Evolutionary conservation across 2,888 invertebrate genomes (phyloP), one percentile per base, ranked within the genome.

Genomic region (Dascillus cervinus): DNA sequence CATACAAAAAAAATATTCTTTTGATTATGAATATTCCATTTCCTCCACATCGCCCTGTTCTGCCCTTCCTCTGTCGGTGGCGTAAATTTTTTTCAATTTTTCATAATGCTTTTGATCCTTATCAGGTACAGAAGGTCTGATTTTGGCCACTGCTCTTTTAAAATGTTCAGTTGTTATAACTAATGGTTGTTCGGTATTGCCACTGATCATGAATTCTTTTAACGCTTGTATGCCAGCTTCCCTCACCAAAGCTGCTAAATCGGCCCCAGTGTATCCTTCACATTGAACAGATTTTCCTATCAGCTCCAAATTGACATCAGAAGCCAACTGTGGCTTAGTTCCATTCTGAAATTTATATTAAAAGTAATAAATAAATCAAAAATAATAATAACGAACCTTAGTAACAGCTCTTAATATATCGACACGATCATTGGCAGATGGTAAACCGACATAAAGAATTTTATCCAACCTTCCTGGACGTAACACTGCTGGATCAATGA

Each of bases 401-500:
- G 94, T 94, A 2, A 92, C 70, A 19, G 94, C 87, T 49, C 74
- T 74, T 10, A 98, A 69, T 47, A 98, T 97, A 46, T 95, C 95
- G 0, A 75, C 71, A 36, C 96, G 73, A 55, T 94, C 96, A 6
- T 71, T 64, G 2, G 74, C 64, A 2, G 73, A 73, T 1, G 97
- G 97, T 55, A 98, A 70, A 1, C 89, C 92, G 2, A 96, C 89
- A 56, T 86, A 94, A 36, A 95, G 70, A 32, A 89, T 79, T 58
- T 90, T 86, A 57, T 92, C 94, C 37, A 96, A 70, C 45, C 96
- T 77, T 0, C 97, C 97, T 0, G 86, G 85, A 36, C 82, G 63
- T 38, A 97, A 64, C 20, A 98, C 82, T 0, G 97, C 97, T 2
- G 94, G 88, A 66, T 98, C 97, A 32, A 98, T 83, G 11, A 95